These are phyloP conservation scores for Sarcophaga variegata DNA, from an alignment of 2,888 invertebrate genomes.

Conservation along the genomic window DNA sequence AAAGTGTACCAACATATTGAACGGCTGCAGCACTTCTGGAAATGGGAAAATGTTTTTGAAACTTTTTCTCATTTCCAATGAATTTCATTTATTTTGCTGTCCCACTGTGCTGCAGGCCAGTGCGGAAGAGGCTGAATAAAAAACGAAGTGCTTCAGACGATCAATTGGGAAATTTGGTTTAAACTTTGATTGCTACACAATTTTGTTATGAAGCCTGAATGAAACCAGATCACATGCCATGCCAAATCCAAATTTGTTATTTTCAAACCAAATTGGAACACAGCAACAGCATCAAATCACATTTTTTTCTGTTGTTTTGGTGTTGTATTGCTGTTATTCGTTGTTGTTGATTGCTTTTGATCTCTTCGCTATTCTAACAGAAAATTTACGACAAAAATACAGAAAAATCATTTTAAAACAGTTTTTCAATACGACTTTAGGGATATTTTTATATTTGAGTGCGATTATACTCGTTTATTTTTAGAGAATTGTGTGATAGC, in stretches of 20 bases:
- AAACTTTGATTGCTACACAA: conserved; percentile 61
- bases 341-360: conserved; percentile 82
- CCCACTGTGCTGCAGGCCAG: not conserved
- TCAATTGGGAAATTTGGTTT: conserved; percentile 68
- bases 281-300: not conserved
- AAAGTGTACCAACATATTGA: conserved; percentile 67
- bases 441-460: no score
- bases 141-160: conserved; percentile 62
- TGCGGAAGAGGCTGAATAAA: not conserved
- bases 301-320: not conserved
- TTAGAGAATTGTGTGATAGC: no score
- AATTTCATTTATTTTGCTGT: conserved; percentile 3
- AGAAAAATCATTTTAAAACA: not conserved
- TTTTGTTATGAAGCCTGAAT: conserved; percentile 67
- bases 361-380: conserved; percentile 74
- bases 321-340: conserved; percentile 75
- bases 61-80: conserved; percentile 4
- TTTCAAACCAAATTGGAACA: not conserved
- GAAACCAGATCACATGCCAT: conserved; percentile 63
- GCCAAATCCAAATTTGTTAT: not conserved
- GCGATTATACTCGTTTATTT: no score
- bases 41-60: not conserved
- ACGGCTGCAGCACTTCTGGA: conserved; percentile 64
- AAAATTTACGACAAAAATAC: not conserved
- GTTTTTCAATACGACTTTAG: no score